phyloP scores from a whole-genome alignment of 2,113 vertebrate species.

The Butorides virescens region DNA sequence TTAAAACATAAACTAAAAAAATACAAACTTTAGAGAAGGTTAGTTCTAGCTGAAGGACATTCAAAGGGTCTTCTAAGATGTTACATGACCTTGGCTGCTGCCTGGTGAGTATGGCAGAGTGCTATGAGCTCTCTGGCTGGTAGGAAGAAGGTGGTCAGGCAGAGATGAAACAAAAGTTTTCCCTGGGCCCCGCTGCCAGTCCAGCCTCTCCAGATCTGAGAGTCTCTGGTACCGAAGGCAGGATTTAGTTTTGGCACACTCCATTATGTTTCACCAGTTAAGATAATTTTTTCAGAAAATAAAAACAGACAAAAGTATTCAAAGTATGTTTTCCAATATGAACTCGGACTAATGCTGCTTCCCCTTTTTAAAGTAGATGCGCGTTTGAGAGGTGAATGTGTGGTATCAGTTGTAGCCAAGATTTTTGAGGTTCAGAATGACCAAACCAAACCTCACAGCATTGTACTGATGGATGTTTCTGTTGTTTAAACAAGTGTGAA shows the following conservation, averaged over 20 bases:
- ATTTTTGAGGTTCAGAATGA: background rate
- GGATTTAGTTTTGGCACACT: background rate
- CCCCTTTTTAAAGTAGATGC: background rate
- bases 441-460: background rate
- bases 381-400: background rate
- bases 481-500: background rate
- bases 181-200: background rate
- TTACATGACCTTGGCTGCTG: background rate
- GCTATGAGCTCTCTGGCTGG: background rate
- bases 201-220: background rate
- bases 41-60: background rate
- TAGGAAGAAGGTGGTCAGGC: background rate
- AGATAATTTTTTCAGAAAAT: background rate
- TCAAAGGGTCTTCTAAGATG: background rate
- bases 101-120: rapidly evolving
- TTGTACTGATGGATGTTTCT: background rate
- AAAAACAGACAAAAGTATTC: background rate
- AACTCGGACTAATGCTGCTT: rapidly evolving
- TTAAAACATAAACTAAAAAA: background rate
- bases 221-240: background rate
- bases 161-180: background rate
- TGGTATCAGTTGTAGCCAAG: background rate
- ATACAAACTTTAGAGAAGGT: background rate
- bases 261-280: background rate
- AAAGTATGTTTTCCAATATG: background rate